Base-by-base conservation (phyloP, 2,888 invertebrate species). In the Sicus ferrugineus region DNA sequence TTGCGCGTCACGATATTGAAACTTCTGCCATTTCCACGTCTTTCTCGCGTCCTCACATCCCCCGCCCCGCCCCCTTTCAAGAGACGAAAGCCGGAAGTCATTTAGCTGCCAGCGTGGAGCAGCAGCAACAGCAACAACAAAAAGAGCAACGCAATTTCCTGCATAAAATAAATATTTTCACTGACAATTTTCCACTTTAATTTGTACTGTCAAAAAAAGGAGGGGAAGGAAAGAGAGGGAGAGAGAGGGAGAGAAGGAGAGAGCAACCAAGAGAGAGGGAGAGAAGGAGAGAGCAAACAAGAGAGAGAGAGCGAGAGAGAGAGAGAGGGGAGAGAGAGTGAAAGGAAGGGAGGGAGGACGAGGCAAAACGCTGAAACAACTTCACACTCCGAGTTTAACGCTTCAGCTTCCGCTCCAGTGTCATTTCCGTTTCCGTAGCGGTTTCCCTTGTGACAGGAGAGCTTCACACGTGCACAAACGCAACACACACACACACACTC, bases 351-450 rank as follows among this genome's bases (percentile, higher is more conserved):
- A 14, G 7, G 19, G 23, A 54, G 23, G 54, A 9, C 21, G 23
- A 21, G 23, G 21, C n/a, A 19, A 38, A 38, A 46, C 14, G 9
- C 46, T 19, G 16, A 2, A 19, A 63, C 63, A 46, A 48, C 21
- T 46, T 63, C 28, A 48, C 30, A 48, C 65, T 42, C 42, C 31
- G 48, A 67, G 67, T 67, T 58, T 46, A 67, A 59, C 58, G 58
- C 67, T 48, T 46, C 64, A 42, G 56, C 63, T 70, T 70, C 69
- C 69, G 69, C 48, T 70, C 21, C 34, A 61, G 69, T 66, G 69
- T 70, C 69, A 70, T 66, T 70, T 70, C 69, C 69, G 65, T 61
- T 70, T 69, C 69, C 61, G 54, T 38, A 19, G 56, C 23, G 69
- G 59, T 31, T 66, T 66, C 54, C 66, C 52, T 11, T 63, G 63